Evolutionary conservation across 1,140 invertebrate genomes (phyloP).

Genomic region (Drosophila kikkawai): DNA sequence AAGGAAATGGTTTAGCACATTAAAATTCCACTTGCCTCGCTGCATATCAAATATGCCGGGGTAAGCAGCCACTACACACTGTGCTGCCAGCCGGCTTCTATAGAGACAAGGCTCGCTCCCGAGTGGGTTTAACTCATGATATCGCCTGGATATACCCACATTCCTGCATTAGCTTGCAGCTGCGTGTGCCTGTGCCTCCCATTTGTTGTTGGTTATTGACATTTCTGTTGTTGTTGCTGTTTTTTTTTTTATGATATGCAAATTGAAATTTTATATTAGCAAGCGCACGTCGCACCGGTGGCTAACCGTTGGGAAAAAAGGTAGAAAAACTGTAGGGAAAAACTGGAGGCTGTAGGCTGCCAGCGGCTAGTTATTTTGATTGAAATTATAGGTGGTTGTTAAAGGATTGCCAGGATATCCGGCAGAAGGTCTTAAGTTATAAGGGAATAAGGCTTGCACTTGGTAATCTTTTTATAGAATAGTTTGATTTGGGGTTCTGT

Average conservation of each 20-base stretch:
- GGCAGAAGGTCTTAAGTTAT: constrained; percentile 1
- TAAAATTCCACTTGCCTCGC: constrained; percentile 81
- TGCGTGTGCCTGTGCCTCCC: constrained; percentile 39
- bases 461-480: neutral
- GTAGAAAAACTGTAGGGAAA: constrained; percentile 6
- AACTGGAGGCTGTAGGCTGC: constrained; percentile 9
- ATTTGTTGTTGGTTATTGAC: constrained; percentile 77
- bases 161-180: constrained; percentile 27
- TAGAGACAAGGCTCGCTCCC: constrained; percentile 30
- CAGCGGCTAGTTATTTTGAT: constrained; percentile 73
- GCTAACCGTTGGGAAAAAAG: constrained; percentile 44
- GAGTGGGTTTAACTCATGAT: constrained; percentile 57
- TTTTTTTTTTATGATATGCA: constrained; percentile 72
- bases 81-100: neutral
- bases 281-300: constrained; percentile 45
- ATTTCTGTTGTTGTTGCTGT: constrained; percentile 17
- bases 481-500: neutral
- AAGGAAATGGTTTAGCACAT: constrained; percentile 81
- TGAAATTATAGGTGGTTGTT: constrained; percentile 66
- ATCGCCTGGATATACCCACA: constrained; percentile 23
- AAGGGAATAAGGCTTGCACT: constrained; percentile 29
- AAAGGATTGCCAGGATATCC: constrained; percentile 10
- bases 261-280: constrained; percentile 83
- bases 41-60: constrained; percentile 78
- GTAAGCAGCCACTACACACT: constrained; percentile 45